Conservation (phyloP, 2,113 vertebrate species). For the Hipposideros armiger region DNA sequence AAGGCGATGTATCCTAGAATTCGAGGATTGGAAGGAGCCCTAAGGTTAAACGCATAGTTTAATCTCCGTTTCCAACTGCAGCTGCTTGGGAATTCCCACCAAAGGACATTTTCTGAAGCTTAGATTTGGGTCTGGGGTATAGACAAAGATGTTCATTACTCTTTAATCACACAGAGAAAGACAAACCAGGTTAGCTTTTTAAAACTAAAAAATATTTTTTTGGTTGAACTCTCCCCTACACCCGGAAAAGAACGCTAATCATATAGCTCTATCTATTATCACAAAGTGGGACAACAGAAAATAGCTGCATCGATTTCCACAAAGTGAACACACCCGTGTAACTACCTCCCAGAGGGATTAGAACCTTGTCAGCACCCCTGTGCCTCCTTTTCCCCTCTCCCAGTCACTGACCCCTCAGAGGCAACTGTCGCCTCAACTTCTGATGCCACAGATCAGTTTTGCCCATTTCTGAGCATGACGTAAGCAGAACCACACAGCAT, state of each 20-base stretch:
- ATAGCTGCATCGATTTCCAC: neutral
- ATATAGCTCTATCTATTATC: neutral
- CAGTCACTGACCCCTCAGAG: neutral
- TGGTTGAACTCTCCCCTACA: neutral
- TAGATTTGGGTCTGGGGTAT: neutral
- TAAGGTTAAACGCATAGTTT: neutral
- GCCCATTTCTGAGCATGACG: neutral
- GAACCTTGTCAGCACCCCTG: neutral
- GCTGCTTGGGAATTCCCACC: neutral
- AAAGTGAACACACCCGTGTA: neutral
- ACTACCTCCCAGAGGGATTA: neutral
- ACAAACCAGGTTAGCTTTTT: neutral
- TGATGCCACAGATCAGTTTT: neutral
- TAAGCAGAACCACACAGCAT: neutral
- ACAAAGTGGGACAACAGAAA: constrained; percentile 4
- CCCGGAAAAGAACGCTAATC: neutral
- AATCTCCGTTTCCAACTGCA: neutral
- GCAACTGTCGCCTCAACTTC: neutral
- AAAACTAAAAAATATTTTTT: neutral
- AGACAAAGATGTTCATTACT: neutral
- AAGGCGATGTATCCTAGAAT: neutral
- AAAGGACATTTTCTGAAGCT: constrained; percentile 16
- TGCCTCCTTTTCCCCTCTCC: neutral
- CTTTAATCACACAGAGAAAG: neutral
- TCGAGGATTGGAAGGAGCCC: neutral